phyloP scores from a whole-genome alignment of 2,113 vertebrate species.

The Mastomys coucha region DNA sequence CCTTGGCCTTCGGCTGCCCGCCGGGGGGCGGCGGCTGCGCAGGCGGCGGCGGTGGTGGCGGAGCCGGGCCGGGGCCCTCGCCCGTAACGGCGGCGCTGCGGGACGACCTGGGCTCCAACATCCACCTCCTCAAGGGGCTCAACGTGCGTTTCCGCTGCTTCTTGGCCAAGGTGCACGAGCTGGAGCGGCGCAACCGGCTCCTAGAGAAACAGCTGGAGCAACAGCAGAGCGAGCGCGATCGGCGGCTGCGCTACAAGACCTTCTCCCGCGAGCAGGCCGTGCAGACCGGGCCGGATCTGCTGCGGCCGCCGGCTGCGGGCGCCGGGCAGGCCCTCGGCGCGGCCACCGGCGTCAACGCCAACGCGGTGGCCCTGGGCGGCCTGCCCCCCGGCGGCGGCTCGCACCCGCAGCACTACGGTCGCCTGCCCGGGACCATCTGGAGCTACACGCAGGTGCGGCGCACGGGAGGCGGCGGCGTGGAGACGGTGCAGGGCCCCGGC shows the following conservation, averaged over 20 bases:
- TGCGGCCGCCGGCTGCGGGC: conserved; percentile 61
- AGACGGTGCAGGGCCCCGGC: conserved; percentile 93
- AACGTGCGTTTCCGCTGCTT: conserved; percentile 95
- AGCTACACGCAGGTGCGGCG: conserved; percentile 93
- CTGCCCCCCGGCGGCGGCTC: conserved; percentile 70
- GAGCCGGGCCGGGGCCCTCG: conserved; percentile 74
- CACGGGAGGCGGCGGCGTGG: conserved; percentile 89
- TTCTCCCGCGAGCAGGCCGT: conserved; percentile 90
- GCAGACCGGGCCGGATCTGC: conserved; percentile 88
- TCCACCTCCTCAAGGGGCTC: conserved; percentile 94
- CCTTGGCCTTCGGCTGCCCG: conserved; percentile 82
- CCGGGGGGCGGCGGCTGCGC: conserved; percentile 55
- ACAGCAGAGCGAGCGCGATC: conserved; percentile 83
- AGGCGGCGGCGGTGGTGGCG: conserved; percentile 72
- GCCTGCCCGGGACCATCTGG: conserved; percentile 94
- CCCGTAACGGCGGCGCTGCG: conserved; percentile 90
- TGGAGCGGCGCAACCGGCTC: conserved; percentile 93
- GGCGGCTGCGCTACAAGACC: conserved; percentile 85
- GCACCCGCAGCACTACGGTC: conserved; percentile 83
- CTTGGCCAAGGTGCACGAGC: conserved; percentile 93
- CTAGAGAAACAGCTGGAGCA: conserved; percentile 92
- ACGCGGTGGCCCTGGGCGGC: conserved; percentile 65
- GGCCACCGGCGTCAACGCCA: conserved; percentile 54
- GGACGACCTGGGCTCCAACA: conserved; percentile 95
- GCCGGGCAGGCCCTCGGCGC: conserved; percentile 45